Conservation (phyloP, 2,888 invertebrate species). For the Leucophora obtusa region DNA sequence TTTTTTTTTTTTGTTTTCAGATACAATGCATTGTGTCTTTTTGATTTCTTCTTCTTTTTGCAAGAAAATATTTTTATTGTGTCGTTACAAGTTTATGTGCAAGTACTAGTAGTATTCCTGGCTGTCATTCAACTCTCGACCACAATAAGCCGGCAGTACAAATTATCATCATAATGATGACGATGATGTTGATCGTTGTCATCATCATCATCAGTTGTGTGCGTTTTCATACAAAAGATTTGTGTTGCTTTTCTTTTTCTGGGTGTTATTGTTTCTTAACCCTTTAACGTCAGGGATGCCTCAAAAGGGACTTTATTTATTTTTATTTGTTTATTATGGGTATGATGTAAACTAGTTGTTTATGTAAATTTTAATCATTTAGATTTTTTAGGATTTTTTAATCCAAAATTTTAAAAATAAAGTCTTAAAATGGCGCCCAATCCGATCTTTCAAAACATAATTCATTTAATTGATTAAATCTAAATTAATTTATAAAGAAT, state of each 20-base stretch:
- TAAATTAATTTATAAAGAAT: too few relatives aligned
- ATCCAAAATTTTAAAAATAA: too few relatives aligned
- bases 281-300: not conserved
- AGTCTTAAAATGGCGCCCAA: too few relatives aligned
- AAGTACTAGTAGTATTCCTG: constrained; percentile 26
- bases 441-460: too few relatives aligned
- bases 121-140: constrained; percentile 55
- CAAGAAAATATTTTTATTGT: not conserved
- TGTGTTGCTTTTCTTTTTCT: constrained; percentile 5
- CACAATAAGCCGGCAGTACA: constrained; percentile 43
- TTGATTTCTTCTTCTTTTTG: not conserved
- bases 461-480: too few relatives aligned
- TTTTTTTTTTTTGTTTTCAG: not conserved
- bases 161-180: constrained; percentile 11
- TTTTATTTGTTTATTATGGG: too few relatives aligned
- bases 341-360: too few relatives aligned
- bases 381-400: too few relatives aligned
- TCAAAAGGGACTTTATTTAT: too few relatives aligned
- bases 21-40: not conserved
- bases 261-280: constrained; percentile 2
- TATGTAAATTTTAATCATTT: too few relatives aligned
- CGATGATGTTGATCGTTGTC: constrained; percentile 5
- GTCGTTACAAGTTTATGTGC: constrained; percentile 4
- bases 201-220: constrained; percentile 26
- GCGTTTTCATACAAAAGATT: not conserved